phyloP scores from a whole-genome alignment of 2,888 invertebrate genomes.

The Unio pictorum region DNA sequence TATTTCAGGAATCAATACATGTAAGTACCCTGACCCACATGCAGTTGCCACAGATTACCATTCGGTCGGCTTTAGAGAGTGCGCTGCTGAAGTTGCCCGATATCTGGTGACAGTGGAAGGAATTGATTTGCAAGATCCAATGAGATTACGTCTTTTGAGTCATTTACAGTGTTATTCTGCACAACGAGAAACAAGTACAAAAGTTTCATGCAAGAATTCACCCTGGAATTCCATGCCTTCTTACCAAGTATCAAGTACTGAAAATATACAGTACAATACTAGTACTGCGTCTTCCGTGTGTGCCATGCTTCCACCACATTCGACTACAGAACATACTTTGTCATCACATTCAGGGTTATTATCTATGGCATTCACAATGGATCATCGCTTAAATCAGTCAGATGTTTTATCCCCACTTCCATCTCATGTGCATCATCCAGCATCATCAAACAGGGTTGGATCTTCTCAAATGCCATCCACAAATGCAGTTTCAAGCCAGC shows the following conservation, averaged over 20 bases:
- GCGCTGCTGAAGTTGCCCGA: conserved; percentile 94
- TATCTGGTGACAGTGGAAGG: conserved; percentile 96
- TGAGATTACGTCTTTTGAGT: conserved; percentile 89
- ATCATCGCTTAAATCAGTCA: conserved; percentile 44
- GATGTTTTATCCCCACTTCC: conserved; percentile 41
- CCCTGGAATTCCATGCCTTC: conserved; percentile 50
- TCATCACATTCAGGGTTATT: conserved; percentile 42
- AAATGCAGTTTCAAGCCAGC: conserved; percentile 67
- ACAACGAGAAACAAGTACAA: conserved; percentile 65
- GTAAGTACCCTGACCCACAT: conserved; percentile 66
- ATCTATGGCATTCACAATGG: conserved; percentile 29
- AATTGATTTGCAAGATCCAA: conserved; percentile 94
- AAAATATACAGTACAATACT: conserved; percentile 27
- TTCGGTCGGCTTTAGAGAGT: conserved; percentile 95
- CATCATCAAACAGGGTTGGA: conserved; percentile 39
- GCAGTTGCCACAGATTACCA: conserved; percentile 92
- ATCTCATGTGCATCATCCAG: conserved; percentile 49
- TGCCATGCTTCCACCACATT: conserved; percentile 43
- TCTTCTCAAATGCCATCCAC: conserved; percentile 46
- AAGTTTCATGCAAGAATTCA: conserved; percentile 55
- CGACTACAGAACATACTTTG: conserved; percentile 25
- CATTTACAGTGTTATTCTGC: conserved; percentile 94
- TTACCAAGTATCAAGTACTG: conserved; percentile 22
- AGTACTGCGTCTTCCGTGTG: conserved; percentile 47
- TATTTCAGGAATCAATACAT: conserved; percentile 78